Percentiles rank a stretch among this genome's conserved stretches.
Conservation (phyloP, 2,113 vertebrate species). For the Scolopax mira region DNA sequence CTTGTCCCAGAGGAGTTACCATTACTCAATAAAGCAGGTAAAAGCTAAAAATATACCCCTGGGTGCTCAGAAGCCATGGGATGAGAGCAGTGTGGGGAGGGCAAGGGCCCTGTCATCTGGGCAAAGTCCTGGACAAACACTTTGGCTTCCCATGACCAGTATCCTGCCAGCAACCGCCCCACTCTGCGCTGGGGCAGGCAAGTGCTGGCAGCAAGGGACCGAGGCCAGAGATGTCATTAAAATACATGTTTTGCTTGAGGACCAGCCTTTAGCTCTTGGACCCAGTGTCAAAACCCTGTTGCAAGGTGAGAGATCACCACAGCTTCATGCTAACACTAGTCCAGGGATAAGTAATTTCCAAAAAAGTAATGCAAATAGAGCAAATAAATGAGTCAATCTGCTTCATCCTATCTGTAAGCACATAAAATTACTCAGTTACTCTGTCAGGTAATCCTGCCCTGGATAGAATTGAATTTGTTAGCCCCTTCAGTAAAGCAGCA, state of each 20-base stretch:
- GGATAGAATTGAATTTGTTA: slow-evolving; percentile 43
- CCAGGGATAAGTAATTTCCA: background rate
- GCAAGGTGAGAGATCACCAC: rapidly evolving
- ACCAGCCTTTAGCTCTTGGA: background rate
- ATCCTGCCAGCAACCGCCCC: rapidly evolving
- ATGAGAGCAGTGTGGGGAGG: background rate
- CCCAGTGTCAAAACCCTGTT: rapidly evolving
- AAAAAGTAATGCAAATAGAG: background rate
- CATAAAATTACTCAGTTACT: background rate
- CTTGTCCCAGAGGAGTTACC: background rate
- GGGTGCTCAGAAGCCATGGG: background rate
- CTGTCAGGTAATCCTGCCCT: slow-evolving; percentile 17
- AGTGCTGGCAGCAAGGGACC: rapidly evolving
- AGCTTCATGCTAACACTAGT: background rate
- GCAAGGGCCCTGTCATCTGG: rapidly evolving
- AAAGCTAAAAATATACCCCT: background rate
- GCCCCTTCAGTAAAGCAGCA: slow-evolving; percentile 1
- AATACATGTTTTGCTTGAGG: background rate
- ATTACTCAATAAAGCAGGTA: background rate
- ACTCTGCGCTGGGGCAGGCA: background rate
- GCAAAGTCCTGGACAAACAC: background rate
- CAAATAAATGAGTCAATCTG: background rate
- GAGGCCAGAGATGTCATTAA: background rate
- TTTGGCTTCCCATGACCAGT: rapidly evolving
- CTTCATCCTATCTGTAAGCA: background rate